Conservation (phyloP, 2,797 vertebrate species). For the Phylloscopus collybita region DNA sequence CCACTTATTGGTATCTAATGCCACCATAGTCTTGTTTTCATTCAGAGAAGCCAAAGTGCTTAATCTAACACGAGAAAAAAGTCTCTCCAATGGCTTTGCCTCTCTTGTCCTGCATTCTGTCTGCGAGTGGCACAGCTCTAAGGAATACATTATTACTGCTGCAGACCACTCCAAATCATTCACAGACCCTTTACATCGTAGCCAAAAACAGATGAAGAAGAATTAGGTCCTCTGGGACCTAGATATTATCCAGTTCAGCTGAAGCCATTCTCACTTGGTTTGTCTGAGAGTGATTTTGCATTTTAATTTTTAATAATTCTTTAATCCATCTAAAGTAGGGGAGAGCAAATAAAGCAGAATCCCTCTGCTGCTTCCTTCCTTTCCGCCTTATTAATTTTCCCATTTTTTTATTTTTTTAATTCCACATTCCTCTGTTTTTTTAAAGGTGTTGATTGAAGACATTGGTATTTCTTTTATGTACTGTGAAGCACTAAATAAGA, state of each 20-base stretch:
- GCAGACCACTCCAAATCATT: slow-evolving; percentile 22
- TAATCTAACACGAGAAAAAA: background rate
- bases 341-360: slow-evolving; percentile 25
- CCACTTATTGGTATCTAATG: background rate
- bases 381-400: background rate
- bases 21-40: background rate
- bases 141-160: slow-evolving; percentile 25
- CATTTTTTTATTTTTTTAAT: background rate
- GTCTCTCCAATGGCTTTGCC: slow-evolving; percentile 12
- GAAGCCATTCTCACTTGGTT: slow-evolving; percentile 24
- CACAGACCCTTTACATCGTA: background rate
- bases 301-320: slow-evolving; percentile 65
- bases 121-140: background rate
- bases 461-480: background rate
- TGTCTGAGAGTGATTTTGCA: slow-evolving; percentile 35
- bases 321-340: slow-evolving; percentile 30
- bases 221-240: background rate
- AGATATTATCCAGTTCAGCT: slow-evolving; percentile 25
- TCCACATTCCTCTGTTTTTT: background rate
- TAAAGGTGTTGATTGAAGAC: background rate
- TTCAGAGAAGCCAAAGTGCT: slow-evolving; percentile 29
- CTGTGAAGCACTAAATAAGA: background rate
- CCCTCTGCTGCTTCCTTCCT: background rate
- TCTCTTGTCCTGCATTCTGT: slow-evolving; percentile 1
- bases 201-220: slow-evolving; percentile 37